phyloP scores from a whole-genome alignment of 2,113 vertebrate genomes.

The Panthera tigris region DNA sequence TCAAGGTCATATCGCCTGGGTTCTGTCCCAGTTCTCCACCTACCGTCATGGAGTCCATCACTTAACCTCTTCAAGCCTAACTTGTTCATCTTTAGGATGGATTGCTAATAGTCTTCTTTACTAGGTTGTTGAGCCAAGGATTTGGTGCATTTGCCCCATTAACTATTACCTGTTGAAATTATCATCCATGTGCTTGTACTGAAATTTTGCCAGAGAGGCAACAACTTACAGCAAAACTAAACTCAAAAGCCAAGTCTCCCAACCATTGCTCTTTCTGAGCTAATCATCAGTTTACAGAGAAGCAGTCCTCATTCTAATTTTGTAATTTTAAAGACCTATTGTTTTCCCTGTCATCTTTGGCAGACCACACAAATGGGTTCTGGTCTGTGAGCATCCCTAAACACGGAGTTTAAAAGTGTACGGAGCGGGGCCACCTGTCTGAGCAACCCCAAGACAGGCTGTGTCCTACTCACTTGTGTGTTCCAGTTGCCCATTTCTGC shows the following conservation, averaged over 20 bases:
- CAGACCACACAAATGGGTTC: background rate
- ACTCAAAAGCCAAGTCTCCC: background rate
- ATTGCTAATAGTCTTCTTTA: background rate
- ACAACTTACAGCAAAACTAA: background rate
- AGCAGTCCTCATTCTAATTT: background rate
- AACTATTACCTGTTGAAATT: background rate
- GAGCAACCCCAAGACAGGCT: background rate
- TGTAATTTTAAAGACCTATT: background rate
- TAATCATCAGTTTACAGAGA: background rate
- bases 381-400: background rate
- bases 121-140: background rate
- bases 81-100: background rate
- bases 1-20: background rate
- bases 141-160: background rate
- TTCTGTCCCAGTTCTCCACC: background rate
- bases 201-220: background rate
- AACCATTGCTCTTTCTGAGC: background rate
- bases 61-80: background rate
- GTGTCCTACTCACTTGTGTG: fast-evolving
- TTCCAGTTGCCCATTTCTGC: fast-evolving
- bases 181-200: background rate
- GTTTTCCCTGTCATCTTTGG: background rate
- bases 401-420: too few relatives aligned
- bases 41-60: background rate
- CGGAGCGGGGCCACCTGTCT: fast-evolving